Percentiles rank a stretch among this genome's conserved stretches.
Evolutionary conservation across 2,888 invertebrate genomes (phyloP).

Genomic region (Protodeltote pygarga): DNA sequence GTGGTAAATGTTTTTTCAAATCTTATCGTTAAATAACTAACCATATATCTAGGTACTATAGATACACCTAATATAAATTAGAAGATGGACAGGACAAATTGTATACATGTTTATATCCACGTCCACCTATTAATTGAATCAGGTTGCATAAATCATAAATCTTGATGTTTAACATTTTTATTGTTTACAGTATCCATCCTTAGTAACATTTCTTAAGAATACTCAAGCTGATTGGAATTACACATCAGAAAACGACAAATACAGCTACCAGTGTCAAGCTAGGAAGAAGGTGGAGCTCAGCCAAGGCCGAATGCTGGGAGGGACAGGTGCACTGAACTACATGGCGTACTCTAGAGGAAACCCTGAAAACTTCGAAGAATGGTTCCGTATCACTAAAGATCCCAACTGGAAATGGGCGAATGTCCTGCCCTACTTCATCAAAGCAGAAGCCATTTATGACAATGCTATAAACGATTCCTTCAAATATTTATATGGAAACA

Average conservation of each 20-base stretch:
- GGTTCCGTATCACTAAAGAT: conserved; percentile 47
- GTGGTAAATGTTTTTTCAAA: conserved; percentile 39
- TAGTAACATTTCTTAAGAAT: conserved; percentile 4
- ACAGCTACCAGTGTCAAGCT: conserved; percentile 8
- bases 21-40: too few species aligned
- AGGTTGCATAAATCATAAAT: too few species aligned
- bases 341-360: conserved; percentile 53
- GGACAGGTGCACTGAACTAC: conserved; percentile 52
- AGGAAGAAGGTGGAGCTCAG: conserved; percentile 26
- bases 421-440: conserved; percentile 55
- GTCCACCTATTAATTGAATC: too few species aligned
- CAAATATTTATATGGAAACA: conserved; percentile 36
- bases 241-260: conserved; percentile 35
- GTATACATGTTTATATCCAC: too few species aligned
- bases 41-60: too few species aligned
- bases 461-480: conserved; percentile 34
- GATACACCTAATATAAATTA: too few species aligned
- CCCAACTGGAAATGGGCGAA: conserved; percentile 52
- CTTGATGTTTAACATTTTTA: too few species aligned
- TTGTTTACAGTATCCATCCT: conserved; percentile 16
- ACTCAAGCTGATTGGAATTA: conserved; percentile 50
- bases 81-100: too few species aligned
- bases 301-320: conserved; percentile 58
- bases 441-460: conserved; percentile 51
- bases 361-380: conserved; percentile 47